Evolutionary conservation across 2,888 invertebrate genomes (phyloP), one percentile per base, ranked within the genome.

Genomic region (Trachelus stipa): DNA sequence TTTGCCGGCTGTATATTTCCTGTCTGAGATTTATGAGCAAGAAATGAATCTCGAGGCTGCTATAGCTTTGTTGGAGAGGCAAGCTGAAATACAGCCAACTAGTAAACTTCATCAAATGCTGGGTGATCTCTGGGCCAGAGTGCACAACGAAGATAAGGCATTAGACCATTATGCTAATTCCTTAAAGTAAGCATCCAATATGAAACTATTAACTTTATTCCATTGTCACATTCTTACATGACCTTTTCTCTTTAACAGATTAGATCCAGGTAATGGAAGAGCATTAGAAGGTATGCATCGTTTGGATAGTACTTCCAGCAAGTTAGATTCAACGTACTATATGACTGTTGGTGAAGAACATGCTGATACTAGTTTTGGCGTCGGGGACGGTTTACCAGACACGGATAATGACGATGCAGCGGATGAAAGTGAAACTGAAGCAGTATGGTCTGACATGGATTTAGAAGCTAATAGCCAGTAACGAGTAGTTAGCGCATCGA

Each of bases 21-120:
- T 97, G 86, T 95, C 95, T 6, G 95, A 96, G 86, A 94, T 96
- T 79, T 93, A 95, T 74, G 94, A 95, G 84, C 93, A 94, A 84
- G 95, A 95, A 84, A 94, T 94, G 83, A 93, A 94, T 68, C 92
- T 94, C 79, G 94, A 95, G 81, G 94, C 94, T 80, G 96, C 96
- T 0, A 94, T 95, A 35, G 93, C 94, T 69, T 88, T 97, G 86
- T 90, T 97, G 30, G 93, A 94, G 83, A 94, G 94, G 83, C 95
- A 95, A 86, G 93, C 95, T 0, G 93, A 93, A 79, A 91, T 92
- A 23, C 93, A 94, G 84, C 94, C 94, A 23, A 93, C 95, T 0
- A 94, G 94, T 71, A 92, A 93, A 84, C 91, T 95, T 34, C 95
- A 96, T 89, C 94, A 94, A 86, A 92, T 95, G 91, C 88, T 96